Percentiles rank a stretch among this genome's conserved stretches.
phyloP scores from a whole-genome alignment of 2,888 invertebrate species.

The Acleris cristana region DNA sequence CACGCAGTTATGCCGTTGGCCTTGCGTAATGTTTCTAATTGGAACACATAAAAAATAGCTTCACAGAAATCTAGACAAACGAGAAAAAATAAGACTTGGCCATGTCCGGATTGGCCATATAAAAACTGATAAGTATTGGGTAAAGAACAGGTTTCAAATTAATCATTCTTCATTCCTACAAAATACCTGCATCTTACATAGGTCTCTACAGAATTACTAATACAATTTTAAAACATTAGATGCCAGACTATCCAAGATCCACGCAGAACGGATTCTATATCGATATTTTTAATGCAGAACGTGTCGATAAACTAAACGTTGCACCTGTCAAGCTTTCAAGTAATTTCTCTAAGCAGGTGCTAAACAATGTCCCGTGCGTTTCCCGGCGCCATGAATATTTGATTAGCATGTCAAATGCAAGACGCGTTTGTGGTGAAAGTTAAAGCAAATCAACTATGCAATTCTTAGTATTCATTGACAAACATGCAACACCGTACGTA shows the following conservation, averaged over 20 bases:
- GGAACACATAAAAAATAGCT: background rate
- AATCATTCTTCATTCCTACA: too few relatives aligned
- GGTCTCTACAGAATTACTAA: too few relatives aligned
- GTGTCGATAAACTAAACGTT: background rate
- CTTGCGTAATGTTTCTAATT: conserved; percentile 30
- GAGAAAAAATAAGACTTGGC: background rate
- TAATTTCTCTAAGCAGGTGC: conserved; percentile 15
- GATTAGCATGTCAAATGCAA: conserved; percentile 53
- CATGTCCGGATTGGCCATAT: background rate
- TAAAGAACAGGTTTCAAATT: too few relatives aligned
- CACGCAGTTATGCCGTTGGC: conserved; percentile 28
- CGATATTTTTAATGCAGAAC: background rate
- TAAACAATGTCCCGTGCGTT: conserved; percentile 13
- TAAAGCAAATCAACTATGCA: conserved; percentile 14
- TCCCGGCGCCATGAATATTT: conserved; percentile 53
- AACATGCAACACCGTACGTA: background rate
- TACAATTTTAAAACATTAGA: too few relatives aligned
- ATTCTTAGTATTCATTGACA: conserved; percentile 4
- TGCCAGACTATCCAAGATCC: too few relatives aligned
- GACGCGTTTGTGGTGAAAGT: conserved; percentile 35
- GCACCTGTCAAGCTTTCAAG: background rate
- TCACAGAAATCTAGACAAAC: conserved; percentile 9
- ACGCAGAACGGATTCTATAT: too few relatives aligned
- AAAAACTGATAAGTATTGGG: too few relatives aligned
- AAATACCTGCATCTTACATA: too few relatives aligned